phyloP scores from a whole-genome alignment of 2,888 invertebrate species.

The Macaria liturata region DNA sequence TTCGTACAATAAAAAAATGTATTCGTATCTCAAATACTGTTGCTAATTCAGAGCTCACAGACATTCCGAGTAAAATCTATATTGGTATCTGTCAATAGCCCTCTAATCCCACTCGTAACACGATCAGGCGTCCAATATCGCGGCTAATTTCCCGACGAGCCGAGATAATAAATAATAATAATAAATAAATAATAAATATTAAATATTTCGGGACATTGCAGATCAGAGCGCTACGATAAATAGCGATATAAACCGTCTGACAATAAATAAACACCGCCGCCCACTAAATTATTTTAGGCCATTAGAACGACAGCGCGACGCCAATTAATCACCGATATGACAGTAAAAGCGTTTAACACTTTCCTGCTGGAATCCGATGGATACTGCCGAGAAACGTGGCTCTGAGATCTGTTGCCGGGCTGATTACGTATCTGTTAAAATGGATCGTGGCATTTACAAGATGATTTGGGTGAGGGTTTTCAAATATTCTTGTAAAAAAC shows the following conservation, averaged over 20 bases:
- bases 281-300: slow-evolving; percentile 80
- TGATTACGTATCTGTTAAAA: slow-evolving; percentile 34
- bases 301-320: slow-evolving; percentile 75
- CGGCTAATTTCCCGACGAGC: slow-evolving; percentile 23
- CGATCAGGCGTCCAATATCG: slow-evolving; percentile 14
- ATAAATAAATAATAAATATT: no score
- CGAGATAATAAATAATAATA: no score
- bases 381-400: slow-evolving; percentile 42
- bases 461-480: no score
- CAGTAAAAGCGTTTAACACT: slow-evolving; percentile 77
- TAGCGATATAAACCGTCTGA: slow-evolving; percentile 57
- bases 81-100: background rate
- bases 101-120: slow-evolving; percentile 7
- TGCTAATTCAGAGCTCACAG: no score
- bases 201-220: no score
- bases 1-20: no score
- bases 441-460: no score
- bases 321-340: slow-evolving; percentile 79
- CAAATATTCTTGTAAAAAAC: no score
- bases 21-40: no score
- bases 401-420: slow-evolving; percentile 28
- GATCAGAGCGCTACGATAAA: slow-evolving; percentile 45
- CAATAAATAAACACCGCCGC: slow-evolving; percentile 72
- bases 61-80: background rate
- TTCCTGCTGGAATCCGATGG: slow-evolving; percentile 44